These are phyloP conservation scores for Conger conger DNA, from an alignment of 2,113 vertebrate genomes.

Conservation along the genomic window DNA sequence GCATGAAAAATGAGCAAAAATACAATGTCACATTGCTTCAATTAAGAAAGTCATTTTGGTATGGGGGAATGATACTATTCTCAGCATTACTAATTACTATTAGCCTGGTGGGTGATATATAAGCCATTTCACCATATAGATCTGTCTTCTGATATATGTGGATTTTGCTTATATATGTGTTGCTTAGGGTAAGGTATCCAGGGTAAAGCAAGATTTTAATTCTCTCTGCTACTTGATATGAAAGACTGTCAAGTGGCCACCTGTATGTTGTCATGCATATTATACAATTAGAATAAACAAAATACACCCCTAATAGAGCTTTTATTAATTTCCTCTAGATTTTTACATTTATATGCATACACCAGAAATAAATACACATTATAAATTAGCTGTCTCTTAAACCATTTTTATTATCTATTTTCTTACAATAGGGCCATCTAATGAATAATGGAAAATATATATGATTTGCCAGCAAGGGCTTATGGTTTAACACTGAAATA, in stretches of 20 bases:
- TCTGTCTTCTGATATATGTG: background rate
- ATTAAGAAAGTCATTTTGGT: background rate
- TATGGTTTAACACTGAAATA: background rate
- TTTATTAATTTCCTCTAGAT: background rate
- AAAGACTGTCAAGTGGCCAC: background rate
- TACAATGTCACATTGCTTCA: background rate
- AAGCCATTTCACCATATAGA: background rate
- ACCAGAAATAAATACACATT: too few species aligned
- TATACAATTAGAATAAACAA: background rate
- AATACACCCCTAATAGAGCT: background rate
- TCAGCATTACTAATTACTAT: background rate
- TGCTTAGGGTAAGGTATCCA: background rate
- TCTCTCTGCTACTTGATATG: background rate
- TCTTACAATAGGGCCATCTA: background rate
- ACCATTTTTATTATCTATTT: background rate
- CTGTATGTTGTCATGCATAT: background rate
- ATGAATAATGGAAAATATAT: background rate
- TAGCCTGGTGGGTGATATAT: background rate
- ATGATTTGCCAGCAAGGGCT: background rate
- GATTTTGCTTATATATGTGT: background rate
- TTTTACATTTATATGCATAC: too few species aligned
- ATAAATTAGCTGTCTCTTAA: background rate
- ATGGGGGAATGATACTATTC: background rate
- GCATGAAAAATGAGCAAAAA: background rate
- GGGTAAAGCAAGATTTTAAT: background rate